A percentile compares a stretch with the other conserved stretches of the same genome.
Conservation (phyloP, 1,140 invertebrate genomes). For the Holotrichia oblita region DNA sequence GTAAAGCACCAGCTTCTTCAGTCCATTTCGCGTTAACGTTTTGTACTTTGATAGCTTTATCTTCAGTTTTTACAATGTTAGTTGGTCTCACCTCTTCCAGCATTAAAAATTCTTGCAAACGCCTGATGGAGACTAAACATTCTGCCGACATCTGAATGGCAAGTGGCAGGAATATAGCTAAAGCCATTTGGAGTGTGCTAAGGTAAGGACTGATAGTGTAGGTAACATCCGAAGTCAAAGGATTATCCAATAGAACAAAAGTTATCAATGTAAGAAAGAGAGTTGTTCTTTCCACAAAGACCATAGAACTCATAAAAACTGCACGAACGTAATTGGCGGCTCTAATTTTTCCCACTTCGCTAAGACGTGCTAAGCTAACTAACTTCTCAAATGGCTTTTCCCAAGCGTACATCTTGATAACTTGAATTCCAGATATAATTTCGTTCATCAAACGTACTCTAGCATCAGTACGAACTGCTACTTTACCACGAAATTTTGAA, state of each 20-base stretch:
- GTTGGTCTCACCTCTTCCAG: slow-evolving; percentile 63
- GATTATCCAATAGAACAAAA: slow-evolving; percentile 70
- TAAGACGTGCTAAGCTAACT: slow-evolving; percentile 65
- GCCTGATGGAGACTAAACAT: slow-evolving; percentile 62
- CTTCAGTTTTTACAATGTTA: slow-evolving; percentile 38
- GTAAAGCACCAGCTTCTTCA: slow-evolving; percentile 61
- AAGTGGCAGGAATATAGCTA: slow-evolving; percentile 75
- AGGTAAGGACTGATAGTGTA: slow-evolving; percentile 77
- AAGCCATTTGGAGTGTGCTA: slow-evolving; percentile 74
- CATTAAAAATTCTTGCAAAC: slow-evolving; percentile 67
- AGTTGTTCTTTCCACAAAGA: slow-evolving; percentile 74
- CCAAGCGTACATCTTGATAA: slow-evolving; percentile 87
- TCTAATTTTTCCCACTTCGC: slow-evolving; percentile 63
- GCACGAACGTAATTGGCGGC: slow-evolving; percentile 74
- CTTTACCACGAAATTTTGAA: slow-evolving; percentile 67
- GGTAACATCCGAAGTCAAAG: slow-evolving; percentile 71
- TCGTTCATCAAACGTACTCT: slow-evolving; percentile 85
- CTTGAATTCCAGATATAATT: slow-evolving; percentile 76
- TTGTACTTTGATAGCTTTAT: slow-evolving; percentile 59
- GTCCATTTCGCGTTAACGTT: slow-evolving; percentile 68
- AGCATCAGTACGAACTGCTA: slow-evolving; percentile 76
- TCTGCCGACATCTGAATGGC: slow-evolving; percentile 65
- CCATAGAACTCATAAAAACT: slow-evolving; percentile 75
- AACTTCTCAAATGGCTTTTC: slow-evolving; percentile 76
- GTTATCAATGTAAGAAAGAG: slow-evolving; percentile 73